Percentiles rank a stretch among this genome's conserved stretches.
Evolutionary conservation across 2,797 vertebrate genomes (phyloP).

Genomic region (Podarcis lilfordi): DNA sequence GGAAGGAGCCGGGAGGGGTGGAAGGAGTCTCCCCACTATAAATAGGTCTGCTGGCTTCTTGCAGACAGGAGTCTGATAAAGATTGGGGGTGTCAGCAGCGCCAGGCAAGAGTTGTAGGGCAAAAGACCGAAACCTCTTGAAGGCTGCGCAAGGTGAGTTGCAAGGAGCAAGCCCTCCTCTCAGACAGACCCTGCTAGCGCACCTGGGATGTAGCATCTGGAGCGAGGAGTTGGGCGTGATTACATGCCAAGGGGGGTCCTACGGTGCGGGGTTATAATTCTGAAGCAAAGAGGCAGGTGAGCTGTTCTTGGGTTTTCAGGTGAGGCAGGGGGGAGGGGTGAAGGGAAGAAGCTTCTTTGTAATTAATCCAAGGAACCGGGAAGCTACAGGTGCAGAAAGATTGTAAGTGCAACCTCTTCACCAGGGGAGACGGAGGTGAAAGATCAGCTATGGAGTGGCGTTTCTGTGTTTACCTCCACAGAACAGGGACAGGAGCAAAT

Average conservation of each 20-base stretch:
- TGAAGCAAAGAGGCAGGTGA: too few relatives aligned
- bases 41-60: not conserved
- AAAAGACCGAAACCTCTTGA: not conserved
- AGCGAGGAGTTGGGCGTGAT: not conserved
- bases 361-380: not conserved
- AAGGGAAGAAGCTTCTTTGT: not conserved
- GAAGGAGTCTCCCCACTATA: constrained; percentile 7
- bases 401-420: not conserved
- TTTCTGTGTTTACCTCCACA: too few relatives aligned
- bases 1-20: too few relatives aligned
- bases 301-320: too few relatives aligned
- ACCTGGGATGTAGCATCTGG: not conserved
- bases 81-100: not conserved
- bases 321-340: too few relatives aligned
- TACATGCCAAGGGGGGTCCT: too few relatives aligned
- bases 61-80: not conserved
- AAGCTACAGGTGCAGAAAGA: not conserved
- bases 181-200: not conserved
- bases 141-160: not conserved
- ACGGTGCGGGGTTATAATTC: too few relatives aligned
- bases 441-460: too few relatives aligned
- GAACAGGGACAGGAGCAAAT: not conserved
- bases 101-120: not conserved
- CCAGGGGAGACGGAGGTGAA: not conserved
- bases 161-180: too few relatives aligned